phyloP scores from a whole-genome alignment of 2,797 vertebrate genomes.

The Acanthornis magna region DNA sequence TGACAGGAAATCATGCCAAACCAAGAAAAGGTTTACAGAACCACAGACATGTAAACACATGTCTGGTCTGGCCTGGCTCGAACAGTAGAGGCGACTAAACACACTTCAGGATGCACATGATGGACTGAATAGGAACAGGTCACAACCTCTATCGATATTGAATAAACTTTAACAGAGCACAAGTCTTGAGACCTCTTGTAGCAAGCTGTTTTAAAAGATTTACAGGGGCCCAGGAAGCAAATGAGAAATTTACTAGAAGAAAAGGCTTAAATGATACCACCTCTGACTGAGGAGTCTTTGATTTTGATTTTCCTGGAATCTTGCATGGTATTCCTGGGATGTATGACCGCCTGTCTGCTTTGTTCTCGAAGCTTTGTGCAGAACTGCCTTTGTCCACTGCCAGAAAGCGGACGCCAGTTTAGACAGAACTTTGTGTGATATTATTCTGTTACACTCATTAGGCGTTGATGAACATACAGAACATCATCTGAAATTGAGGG shows the following conservation, averaged over 20 bases:
- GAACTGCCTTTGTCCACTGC: background rate
- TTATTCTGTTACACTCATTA: background rate
- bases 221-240: background rate
- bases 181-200: background rate
- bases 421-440: background rate
- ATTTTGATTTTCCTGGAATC: background rate
- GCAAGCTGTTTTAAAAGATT: background rate
- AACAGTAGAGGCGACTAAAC: background rate
- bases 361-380: background rate
- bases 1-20: background rate
- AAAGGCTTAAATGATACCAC: background rate
- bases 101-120: background rate
- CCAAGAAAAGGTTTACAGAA: background rate
- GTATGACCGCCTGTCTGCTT: background rate
- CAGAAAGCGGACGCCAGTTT: background rate
- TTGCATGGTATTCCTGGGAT: accelerated
- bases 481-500: background rate
- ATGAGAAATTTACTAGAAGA: background rate
- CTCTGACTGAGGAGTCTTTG: background rate
- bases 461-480: background rate
- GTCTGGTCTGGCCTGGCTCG: background rate
- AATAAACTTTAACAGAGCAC: background rate
- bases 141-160: background rate
- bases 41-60: background rate
- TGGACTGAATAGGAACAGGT: background rate